These are phyloP conservation scores for Chymomyza costata DNA, from an alignment of 1,140 invertebrate species.

Conservation along the genomic window DNA sequence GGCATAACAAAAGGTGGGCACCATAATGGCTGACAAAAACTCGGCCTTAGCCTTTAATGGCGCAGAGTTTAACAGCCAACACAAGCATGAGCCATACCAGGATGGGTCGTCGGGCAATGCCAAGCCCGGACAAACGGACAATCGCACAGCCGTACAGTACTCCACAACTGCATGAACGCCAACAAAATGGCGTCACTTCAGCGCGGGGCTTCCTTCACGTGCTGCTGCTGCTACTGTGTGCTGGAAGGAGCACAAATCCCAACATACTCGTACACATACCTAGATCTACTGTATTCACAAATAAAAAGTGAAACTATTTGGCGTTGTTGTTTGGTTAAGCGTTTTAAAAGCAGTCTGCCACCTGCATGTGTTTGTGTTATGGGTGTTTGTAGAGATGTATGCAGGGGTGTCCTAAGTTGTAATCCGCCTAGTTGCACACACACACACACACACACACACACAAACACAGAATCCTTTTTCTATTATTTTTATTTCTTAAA, in stretches of 20 bases:
- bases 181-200: slow-evolving; percentile 63
- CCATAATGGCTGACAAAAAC: slow-evolving; percentile 72
- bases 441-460: background rate
- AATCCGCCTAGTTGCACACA: background rate
- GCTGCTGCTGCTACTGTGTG: too few relatives aligned
- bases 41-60: slow-evolving; percentile 72
- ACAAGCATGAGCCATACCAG: too few relatives aligned
- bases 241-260: too few relatives aligned
- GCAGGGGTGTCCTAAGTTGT: background rate
- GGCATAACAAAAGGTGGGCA: slow-evolving; percentile 58
- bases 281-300: background rate
- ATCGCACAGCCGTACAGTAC: too few relatives aligned
- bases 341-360: slow-evolving; percentile 59
- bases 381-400: too few relatives aligned
- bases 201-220: slow-evolving; percentile 35
- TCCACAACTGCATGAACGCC: slow-evolving; percentile 24
- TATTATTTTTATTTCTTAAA: slow-evolving; percentile 5
- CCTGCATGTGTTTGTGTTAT: slow-evolving; percentile 22
- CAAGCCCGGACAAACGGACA: too few relatives aligned
- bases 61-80: slow-evolving; percentile 68
- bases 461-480: background rate
- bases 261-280: background rate
- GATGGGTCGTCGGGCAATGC: too few relatives aligned
- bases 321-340: slow-evolving; percentile 59
- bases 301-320: slow-evolving; percentile 66